A percentile compares a stretch with the other conserved stretches of the same genome.
These are phyloP conservation scores for Turnix velox DNA, from an alignment of 2,113 vertebrate genomes.

Conservation along the genomic window DNA sequence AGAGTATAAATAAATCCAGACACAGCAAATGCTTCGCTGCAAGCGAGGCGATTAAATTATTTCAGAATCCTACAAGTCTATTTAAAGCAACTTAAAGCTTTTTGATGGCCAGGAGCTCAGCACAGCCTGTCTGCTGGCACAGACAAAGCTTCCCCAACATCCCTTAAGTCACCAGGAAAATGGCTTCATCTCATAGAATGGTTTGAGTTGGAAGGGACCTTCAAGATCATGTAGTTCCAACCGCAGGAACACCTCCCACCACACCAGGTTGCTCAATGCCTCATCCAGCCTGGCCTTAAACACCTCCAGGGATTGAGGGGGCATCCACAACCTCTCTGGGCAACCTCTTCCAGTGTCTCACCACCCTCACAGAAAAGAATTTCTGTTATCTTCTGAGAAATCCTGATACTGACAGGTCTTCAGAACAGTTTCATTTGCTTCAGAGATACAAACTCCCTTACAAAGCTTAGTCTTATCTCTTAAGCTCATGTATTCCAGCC, in stretches of 20 bases:
- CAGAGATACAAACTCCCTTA: neutral
- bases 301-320: no score
- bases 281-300: no score
- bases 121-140: neutral
- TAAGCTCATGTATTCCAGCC: neutral
- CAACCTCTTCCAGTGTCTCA: no score
- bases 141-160: neutral
- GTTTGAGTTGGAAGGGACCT: no score
- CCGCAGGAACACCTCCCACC: no score
- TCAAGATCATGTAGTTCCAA: no score
- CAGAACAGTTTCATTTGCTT: neutral
- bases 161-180: neutral
- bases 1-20: slow-evolving; percentile 64
- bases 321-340: no score
- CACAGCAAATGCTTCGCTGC: slow-evolving; percentile 50
- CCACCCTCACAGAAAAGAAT: no score
- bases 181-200: neutral
- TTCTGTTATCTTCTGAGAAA: no score
- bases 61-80: slow-evolving; percentile 56
- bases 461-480: neutral
- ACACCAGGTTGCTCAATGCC: no score
- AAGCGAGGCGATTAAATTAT: slow-evolving; percentile 61
- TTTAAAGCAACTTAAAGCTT: slow-evolving; percentile 59
- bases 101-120: slow-evolving; percentile 12
- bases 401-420: neutral